Base-by-base conservation (phyloP, 2,113 vertebrate genomes). In the Lagopus muta region DNA sequence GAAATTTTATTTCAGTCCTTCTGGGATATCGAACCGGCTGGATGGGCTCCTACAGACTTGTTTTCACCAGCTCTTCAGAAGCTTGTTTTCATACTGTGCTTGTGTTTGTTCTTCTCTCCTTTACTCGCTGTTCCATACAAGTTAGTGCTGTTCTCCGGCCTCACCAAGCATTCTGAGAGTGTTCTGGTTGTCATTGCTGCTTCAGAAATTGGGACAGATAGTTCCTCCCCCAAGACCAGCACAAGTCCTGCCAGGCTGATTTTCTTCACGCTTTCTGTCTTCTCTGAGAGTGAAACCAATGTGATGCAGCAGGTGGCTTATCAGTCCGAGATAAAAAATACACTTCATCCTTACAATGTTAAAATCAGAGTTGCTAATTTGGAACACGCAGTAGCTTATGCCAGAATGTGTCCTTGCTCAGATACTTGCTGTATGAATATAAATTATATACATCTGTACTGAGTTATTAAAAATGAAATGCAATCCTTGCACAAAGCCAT, bases 21-120 rank as follows among this genome's bases (percentile, higher is more conserved):
- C 40, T 50, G 40, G 48, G 13, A 18, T 69, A 75, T 73, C 36
- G 36, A 61, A 13, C 55, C 77, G 40, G 28, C 74, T 94, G 66
- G 60, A 71, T 91, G 64, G 80, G 34, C 34, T 13, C 71, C 88
- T 89, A 88, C 69, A 84, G 90, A 90, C 38, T 93, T 81, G 96
- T 65, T 93, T 88, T 52, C 90, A 73, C 65, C 71, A 83, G 80
- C 80, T n/a, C 22, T 90, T 91, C 73, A 71, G 7, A 60, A 86
- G 80, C 77, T 94, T 88, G 65, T 90, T 93, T 83, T 96, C 86
- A 86, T 38, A 52, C 92, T 93, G 76, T 75, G 88, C 86, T 92
- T 74, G n/a, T 84, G 93, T 90, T 94, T 88, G 89, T 18, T 87
- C 50, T 82, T 77, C 75, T 86, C 78, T 82, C 50, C 84, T 86